Conservation (phyloP, 1,140 invertebrate species). For the Goniozus legneri region DNA sequence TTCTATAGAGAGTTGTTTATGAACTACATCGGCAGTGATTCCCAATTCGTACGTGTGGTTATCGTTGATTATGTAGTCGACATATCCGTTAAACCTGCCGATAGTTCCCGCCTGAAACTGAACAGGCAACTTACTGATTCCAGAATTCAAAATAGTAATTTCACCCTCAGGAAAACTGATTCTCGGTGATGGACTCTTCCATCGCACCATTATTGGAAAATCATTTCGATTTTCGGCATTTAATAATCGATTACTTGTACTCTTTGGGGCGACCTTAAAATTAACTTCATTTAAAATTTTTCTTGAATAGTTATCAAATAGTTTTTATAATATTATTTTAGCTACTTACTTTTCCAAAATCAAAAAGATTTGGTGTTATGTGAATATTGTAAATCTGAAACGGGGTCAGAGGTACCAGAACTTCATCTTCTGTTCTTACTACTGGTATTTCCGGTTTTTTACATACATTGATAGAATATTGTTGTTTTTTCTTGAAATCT, state of each 20-base stretch:
- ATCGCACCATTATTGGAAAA: slow-evolving; percentile 25
- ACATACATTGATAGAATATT: neutral
- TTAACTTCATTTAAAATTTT: neutral
- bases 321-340: too few relatives aligned
- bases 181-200: slow-evolving; percentile 8
- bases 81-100: slow-evolving; percentile 23
- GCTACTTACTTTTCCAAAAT: slow-evolving; percentile 32
- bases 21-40: slow-evolving; percentile 28
- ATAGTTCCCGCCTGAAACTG: slow-evolving; percentile 15
- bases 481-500: neutral
- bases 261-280: slow-evolving; percentile 22
- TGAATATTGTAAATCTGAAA: slow-evolving; percentile 35
- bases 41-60: slow-evolving; percentile 31
- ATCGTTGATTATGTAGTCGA: slow-evolving; percentile 37
- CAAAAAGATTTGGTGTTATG: slow-evolving; percentile 28
- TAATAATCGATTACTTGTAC: slow-evolving; percentile 17
- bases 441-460: neutral
- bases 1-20: slow-evolving; percentile 24
- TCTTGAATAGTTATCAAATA: too few relatives aligned
- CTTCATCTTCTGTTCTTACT: neutral
- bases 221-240: slow-evolving; percentile 26
- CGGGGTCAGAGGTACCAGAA: slow-evolving; percentile 34
- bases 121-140: slow-evolving; percentile 12
- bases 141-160: slow-evolving; percentile 10
- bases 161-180: slow-evolving; percentile 20